Percentiles rank a stretch among this genome's conserved stretches.
Evolutionary conservation across 2,797 vertebrate genomes (phyloP).

Genomic region (Furcifer pardalis): DNA sequence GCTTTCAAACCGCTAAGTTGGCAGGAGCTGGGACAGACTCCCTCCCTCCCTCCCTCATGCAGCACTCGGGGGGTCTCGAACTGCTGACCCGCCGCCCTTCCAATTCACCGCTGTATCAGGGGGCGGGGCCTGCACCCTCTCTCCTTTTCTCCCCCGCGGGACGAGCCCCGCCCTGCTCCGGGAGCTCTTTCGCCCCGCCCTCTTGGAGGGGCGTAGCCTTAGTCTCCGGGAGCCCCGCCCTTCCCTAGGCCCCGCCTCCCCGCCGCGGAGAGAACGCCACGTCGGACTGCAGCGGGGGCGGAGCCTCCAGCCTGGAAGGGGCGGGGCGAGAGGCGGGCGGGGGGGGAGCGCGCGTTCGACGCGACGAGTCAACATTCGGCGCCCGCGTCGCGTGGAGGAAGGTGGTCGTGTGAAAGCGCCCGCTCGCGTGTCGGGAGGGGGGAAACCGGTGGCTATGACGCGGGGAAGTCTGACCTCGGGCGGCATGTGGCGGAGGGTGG

Average conservation of each 20-base stretch:
- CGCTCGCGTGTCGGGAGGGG: background rate
- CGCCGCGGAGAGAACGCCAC: background rate
- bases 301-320: too few species aligned
- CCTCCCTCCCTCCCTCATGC: too few species aligned
- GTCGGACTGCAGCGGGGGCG: background rate
- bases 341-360: background rate
- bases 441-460: background rate
- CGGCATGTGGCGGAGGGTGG: background rate
- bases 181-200: background rate
- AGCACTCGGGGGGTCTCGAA: too few species aligned
- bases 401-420: background rate
- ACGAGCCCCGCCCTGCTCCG: too few species aligned
- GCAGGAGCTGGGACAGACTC: too few species aligned
- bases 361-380: background rate
- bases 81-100: too few species aligned
- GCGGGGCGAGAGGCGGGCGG: background rate
- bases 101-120: too few species aligned
- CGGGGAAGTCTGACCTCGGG: background rate
- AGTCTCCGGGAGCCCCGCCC: background rate
- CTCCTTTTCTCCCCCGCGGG: too few species aligned
- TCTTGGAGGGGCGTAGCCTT: background rate
- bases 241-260: background rate
- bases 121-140: too few species aligned
- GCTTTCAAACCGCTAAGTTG: too few species aligned
- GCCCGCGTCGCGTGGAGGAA: too few species aligned